Conservation (phyloP, 2,888 invertebrate species). For the Noctua pronuba region DNA sequence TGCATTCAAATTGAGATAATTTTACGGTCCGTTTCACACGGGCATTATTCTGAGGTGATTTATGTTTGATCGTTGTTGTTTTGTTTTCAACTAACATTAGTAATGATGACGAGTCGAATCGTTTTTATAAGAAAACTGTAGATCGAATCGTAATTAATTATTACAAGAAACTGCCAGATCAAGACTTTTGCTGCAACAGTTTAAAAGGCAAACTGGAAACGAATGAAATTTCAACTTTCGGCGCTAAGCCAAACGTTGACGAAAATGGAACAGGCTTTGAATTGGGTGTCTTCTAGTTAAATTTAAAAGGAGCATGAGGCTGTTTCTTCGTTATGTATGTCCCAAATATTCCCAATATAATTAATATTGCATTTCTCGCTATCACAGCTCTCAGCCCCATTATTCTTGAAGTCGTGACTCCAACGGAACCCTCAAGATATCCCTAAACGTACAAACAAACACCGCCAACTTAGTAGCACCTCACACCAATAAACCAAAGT, state of each 20-base stretch:
- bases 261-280: background rate
- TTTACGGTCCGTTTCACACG: constrained; percentile 49
- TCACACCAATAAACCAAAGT: constrained; percentile 23
- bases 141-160: background rate
- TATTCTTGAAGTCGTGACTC: constrained; percentile 5
- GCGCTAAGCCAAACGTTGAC: background rate
- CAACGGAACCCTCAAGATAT: constrained; percentile 12
- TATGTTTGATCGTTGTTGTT: constrained; percentile 31
- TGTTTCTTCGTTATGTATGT: background rate
- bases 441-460: constrained; percentile 26
- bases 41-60: constrained; percentile 32
- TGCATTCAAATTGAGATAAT: constrained; percentile 50
- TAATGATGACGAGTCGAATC: background rate
- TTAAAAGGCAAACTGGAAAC: background rate
- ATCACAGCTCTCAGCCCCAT: constrained; percentile 1
- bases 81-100: constrained; percentile 8
- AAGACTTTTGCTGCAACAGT: background rate
- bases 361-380: background rate
- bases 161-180: background rate
- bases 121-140: background rate
- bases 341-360: background rate
- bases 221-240: background rate
- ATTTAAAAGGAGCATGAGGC: background rate
- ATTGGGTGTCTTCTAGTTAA: background rate
- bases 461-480: constrained; percentile 9